phyloP scores from a whole-genome alignment of 30 jellyfish, hydroid and myxozoan species.

The Clytia hemisphaerica region DNA sequence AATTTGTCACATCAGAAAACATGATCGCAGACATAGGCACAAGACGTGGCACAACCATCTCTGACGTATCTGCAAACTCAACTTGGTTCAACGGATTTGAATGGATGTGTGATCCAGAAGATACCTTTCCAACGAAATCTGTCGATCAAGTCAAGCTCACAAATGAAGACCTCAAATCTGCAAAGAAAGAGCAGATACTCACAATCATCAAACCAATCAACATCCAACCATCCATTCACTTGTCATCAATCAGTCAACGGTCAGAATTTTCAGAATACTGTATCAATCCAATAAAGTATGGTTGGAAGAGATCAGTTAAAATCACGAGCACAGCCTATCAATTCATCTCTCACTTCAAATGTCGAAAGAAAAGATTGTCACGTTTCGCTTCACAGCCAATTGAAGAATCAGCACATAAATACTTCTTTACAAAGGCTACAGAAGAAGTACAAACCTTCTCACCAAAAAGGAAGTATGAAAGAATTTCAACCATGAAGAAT shows the following conservation, averaged over 20 bases:
- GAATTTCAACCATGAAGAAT: background rate
- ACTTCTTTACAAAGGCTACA: background rate
- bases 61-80: background rate
- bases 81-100: conserved; percentile 1
- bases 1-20: background rate
- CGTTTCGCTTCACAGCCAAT: background rate
- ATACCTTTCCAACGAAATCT: too few species aligned
- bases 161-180: too few species aligned
- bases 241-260: conserved; percentile 1
- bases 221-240: background rate
- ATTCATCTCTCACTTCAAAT: too few species aligned
- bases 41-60: too few species aligned
- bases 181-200: too few species aligned
- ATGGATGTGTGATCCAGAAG: too few species aligned
- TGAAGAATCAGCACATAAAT: background rate
- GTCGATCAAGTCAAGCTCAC: too few species aligned
- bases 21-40: conserved; percentile 16
- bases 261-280: conserved; percentile 1
- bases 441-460: conserved; percentile 1
- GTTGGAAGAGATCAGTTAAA: background rate
- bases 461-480: background rate
- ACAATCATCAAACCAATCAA: too few species aligned
- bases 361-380: too few species aligned
- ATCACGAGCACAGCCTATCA: background rate
- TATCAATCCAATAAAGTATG: background rate